These are phyloP conservation scores for Temnothorax nylanderi DNA, from an alignment of 1,140 invertebrate species.

Conservation along the genomic window DNA sequence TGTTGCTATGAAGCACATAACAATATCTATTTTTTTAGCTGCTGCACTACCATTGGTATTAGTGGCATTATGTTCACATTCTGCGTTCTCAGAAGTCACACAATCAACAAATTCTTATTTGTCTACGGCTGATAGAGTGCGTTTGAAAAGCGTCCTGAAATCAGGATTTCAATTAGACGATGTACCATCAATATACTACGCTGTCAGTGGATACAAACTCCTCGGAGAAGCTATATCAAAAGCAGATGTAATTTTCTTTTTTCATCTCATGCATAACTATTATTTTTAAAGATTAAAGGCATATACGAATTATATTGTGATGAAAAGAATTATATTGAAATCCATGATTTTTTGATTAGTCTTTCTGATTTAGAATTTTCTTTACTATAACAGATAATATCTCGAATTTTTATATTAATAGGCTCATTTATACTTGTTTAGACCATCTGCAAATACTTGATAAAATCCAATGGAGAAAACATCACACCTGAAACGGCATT, in stretches of 20 bases:
- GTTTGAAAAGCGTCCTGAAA: conserved; percentile 86
- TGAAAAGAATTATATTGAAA: conserved; percentile 71
- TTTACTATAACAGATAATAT: conserved; percentile 7
- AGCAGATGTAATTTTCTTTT: conserved; percentile 46
- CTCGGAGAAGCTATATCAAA: conserved; percentile 84
- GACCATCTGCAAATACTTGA: conserved; percentile 86
- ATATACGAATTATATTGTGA: conserved; percentile 28
- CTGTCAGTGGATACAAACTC: conserved; percentile 86
- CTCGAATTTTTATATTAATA: conserved; percentile 19
- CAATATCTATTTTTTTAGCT: conserved; percentile 63
- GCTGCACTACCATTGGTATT: conserved; percentile 61
- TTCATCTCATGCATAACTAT: background rate
- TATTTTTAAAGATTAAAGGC: background rate
- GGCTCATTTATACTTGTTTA: conserved; percentile 74
- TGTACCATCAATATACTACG: conserved; percentile 86
- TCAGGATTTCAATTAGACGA: conserved; percentile 86
- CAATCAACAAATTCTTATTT: conserved; percentile 86
- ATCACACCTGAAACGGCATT: conserved; percentile 86
- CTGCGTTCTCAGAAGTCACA: conserved; percentile 46
- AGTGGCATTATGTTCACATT: conserved; percentile 38
- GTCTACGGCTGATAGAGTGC: conserved; percentile 85
- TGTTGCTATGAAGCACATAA: background rate
- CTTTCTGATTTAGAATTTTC: conserved; percentile 80
- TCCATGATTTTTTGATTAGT: conserved; percentile 84
- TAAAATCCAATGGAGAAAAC: conserved; percentile 79